phyloP scores from a whole-genome alignment of 2,888 invertebrate species.

The Drosophila emarginata region DNA sequence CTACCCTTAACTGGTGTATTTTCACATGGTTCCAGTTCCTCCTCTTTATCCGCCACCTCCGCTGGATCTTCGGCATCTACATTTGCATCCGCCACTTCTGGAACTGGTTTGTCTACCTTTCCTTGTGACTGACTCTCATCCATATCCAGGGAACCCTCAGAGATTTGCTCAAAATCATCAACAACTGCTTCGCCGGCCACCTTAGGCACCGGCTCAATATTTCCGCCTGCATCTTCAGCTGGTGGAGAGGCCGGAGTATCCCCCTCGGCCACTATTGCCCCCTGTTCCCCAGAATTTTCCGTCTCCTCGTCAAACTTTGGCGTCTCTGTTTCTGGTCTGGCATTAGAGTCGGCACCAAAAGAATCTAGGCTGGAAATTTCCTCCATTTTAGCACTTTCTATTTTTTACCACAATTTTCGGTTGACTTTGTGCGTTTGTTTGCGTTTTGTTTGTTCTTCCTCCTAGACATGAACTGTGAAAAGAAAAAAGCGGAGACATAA shows the following conservation, averaged over 20 bases:
- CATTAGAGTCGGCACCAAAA: slow-evolving; percentile 72
- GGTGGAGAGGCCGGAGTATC: slow-evolving; percentile 57
- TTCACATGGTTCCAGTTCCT: slow-evolving; percentile 24
- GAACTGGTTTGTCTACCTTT: slow-evolving; percentile 45
- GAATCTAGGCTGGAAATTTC: slow-evolving; percentile 81
- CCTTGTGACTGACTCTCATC: slow-evolving; percentile 72
- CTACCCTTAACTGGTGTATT: slow-evolving; percentile 3
- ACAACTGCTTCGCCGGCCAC: slow-evolving; percentile 56
- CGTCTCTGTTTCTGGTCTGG: slow-evolving; percentile 68
- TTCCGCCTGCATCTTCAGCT: slow-evolving; percentile 42
- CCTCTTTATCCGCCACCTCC: not conserved
- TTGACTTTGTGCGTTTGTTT: slow-evolving; percentile 31
- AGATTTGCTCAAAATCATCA: slow-evolving; percentile 78
- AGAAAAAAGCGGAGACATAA: slow-evolving; percentile 12
- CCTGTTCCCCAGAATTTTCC: slow-evolving; percentile 28
- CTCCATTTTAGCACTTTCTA: slow-evolving; percentile 66
- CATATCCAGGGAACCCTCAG: slow-evolving; percentile 75
- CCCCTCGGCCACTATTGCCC: slow-evolving; percentile 19
- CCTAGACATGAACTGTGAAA: slow-evolving; percentile 69
- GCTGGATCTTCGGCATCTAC: not conserved
- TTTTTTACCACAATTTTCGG: slow-evolving; percentile 19
- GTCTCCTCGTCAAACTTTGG: slow-evolving; percentile 59
- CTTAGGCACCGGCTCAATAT: slow-evolving; percentile 23
- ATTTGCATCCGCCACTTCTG: not conserved
- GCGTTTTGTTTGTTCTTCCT: slow-evolving; percentile 20